These are phyloP conservation scores for Nysson spinosus DNA, from an alignment of 2,888 invertebrate genomes.

Conservation along the genomic window DNA sequence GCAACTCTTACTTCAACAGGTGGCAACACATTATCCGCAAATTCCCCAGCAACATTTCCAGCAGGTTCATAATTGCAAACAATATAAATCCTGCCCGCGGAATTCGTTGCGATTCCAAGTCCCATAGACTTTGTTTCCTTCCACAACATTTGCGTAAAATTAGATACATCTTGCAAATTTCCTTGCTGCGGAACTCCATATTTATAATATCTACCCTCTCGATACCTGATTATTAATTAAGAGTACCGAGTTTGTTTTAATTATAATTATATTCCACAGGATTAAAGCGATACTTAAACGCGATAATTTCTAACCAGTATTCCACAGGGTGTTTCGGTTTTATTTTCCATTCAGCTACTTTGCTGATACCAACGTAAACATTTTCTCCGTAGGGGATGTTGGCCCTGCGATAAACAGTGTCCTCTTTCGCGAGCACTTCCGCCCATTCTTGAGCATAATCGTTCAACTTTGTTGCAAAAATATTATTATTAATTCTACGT, in stretches of 20 bases:
- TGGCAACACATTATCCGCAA: conserved; percentile 55
- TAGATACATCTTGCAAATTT: conserved; percentile 71
- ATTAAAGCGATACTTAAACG: too few species aligned
- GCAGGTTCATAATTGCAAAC: conserved; percentile 80
- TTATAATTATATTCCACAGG: too few species aligned
- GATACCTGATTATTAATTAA: conserved; percentile 58
- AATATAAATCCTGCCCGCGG: conserved; percentile 75
- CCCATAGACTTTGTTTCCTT: conserved; percentile 78
- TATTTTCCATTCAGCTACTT: conserved; percentile 46
- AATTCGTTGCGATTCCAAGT: conserved; percentile 77
- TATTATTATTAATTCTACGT: too few species aligned
- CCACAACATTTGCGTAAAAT: conserved; percentile 82
- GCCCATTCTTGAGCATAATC: conserved; percentile 69
- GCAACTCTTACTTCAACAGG: conserved; percentile 14
- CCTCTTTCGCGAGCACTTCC: conserved; percentile 51
- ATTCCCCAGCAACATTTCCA: conserved; percentile 77
- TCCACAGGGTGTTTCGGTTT: conserved; percentile 54
- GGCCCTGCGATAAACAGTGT: conserved; percentile 7
- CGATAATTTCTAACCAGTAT: conserved; percentile 57
- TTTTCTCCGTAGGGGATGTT: conserved; percentile 65
- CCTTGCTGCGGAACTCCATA: conserved; percentile 55
- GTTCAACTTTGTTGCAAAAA: too few species aligned
- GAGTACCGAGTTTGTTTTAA: too few species aligned
- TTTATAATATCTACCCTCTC: conserved; percentile 62
- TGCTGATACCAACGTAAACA: conserved; percentile 52